Percentiles rank a stretch among this genome's conserved stretches.
Evolutionary conservation across 1,140 invertebrate genomes (phyloP).

Genomic region (Drosophila punjabiensis): DNA sequence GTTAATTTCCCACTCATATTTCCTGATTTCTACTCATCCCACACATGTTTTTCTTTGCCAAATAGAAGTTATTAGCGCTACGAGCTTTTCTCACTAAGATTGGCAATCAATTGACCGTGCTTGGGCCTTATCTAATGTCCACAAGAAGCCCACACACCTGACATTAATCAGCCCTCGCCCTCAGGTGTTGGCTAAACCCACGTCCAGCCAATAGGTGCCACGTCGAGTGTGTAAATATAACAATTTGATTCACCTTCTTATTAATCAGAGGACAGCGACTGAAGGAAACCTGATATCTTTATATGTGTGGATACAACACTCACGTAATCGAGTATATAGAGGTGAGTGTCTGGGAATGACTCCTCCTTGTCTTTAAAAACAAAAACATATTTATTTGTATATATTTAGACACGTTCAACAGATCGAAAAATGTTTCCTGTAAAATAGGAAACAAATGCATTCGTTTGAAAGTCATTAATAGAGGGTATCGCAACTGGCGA

Average conservation of each 20-base stretch:
- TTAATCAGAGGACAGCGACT: slow-evolving; percentile 31
- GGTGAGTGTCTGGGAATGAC: background rate
- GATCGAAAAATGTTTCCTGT: slow-evolving; percentile 46
- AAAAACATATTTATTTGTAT: slow-evolving; percentile 21
- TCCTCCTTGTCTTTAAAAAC: background rate
- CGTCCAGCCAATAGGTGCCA: slow-evolving; percentile 27
- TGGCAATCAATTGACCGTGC: slow-evolving; percentile 33
- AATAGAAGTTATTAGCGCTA: slow-evolving; percentile 6
- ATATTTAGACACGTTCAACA: slow-evolving; percentile 22
- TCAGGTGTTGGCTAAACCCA: slow-evolving; percentile 34
- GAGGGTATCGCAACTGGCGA: background rate
- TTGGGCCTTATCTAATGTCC: slow-evolving; percentile 41
- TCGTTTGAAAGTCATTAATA: slow-evolving; percentile 9
- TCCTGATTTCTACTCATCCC: slow-evolving; percentile 1
- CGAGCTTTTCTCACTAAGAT: slow-evolving; percentile 18
- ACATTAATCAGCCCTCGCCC: slow-evolving; percentile 30
- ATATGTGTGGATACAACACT: slow-evolving; percentile 10
- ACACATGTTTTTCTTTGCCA: slow-evolving; percentile 17
- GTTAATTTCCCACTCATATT: slow-evolving; percentile 14
- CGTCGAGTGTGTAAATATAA: slow-evolving; percentile 39
- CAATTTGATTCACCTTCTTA: slow-evolving; percentile 43
- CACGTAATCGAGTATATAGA: background rate
- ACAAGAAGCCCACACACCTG: slow-evolving; percentile 44
- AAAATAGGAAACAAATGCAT: slow-evolving; percentile 15
- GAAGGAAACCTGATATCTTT: slow-evolving; percentile 31